Conservation (phyloP, 2,888 invertebrate species). For the Frankliniella fusca region DNA sequence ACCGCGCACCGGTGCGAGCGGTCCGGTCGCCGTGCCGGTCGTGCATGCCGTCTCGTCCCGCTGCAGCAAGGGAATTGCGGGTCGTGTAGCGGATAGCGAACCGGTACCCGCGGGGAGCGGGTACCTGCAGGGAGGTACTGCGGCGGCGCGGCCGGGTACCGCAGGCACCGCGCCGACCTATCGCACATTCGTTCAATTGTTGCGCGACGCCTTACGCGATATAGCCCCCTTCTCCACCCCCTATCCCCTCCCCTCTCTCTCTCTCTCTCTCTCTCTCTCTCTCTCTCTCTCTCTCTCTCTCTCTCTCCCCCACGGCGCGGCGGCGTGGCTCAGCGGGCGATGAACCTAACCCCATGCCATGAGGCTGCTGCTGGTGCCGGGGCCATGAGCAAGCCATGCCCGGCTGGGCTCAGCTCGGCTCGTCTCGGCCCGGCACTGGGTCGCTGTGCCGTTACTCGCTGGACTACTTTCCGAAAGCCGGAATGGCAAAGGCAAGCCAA, state of each 20-base stretch:
- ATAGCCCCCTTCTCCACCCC: not conserved
- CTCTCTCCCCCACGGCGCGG: not conserved
- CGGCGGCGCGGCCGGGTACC: too few species aligned
- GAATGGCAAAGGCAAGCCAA: slow-evolving; percentile 13
- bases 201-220: not conserved
- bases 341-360: not conserved
- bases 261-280: not conserved
- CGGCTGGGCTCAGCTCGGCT: not conserved
- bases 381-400: too few species aligned
- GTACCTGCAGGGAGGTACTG: too few species aligned
- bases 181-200: too few species aligned
- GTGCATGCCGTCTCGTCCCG: too few species aligned
- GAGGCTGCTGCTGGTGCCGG: too few species aligned
- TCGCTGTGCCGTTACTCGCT: slow-evolving; percentile 15
- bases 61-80: too few species aligned
- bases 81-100: too few species aligned
- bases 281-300: not conserved
- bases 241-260: not conserved
- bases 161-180: too few species aligned
- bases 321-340: not conserved
- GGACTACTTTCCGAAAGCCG: slow-evolving; percentile 24
- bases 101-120: too few species aligned
- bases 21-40: too few species aligned
- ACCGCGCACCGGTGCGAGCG: too few species aligned
- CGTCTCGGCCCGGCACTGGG: not conserved